phyloP scores from a whole-genome alignment of 2,888 invertebrate species.

The Euzetes globulus region DNA sequence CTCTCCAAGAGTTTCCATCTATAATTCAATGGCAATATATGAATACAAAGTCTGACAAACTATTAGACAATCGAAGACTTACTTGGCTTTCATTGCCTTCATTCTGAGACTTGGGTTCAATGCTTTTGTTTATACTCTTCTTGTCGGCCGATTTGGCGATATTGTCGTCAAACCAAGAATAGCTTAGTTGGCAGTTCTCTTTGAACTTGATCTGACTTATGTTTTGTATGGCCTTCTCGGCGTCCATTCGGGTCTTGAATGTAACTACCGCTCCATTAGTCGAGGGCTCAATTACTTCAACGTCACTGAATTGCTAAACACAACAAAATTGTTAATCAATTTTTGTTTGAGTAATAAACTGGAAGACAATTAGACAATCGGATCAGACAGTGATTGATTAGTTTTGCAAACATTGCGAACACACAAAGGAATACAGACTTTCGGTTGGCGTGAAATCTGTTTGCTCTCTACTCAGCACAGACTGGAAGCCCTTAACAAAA shows the following conservation, averaged over 20 bases:
- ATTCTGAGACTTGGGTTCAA: not conserved
- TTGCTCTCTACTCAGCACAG: not conserved
- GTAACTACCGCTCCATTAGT: slow-evolving; percentile 68
- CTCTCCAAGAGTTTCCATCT: slow-evolving; percentile 2
- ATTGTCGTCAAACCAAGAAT: slow-evolving; percentile 32
- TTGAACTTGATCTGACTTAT: slow-evolving; percentile 24
- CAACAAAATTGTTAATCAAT: slow-evolving; percentile 34
- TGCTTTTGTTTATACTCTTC: not conserved
- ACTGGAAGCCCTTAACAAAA: not conserved
- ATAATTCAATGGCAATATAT: not conserved
- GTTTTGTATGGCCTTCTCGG: slow-evolving; percentile 56
- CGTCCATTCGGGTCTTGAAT: slow-evolving; percentile 67
- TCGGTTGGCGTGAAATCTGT: slow-evolving; percentile 8
- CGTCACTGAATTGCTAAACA: slow-evolving; percentile 71
- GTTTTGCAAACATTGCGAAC: slow-evolving; percentile 21
- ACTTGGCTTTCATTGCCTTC: not conserved
- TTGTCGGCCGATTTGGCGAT: slow-evolving; percentile 10
- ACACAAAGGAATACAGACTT: not conserved
- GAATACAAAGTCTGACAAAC: not conserved
- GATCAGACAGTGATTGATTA: not conserved
- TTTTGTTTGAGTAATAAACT: not conserved
- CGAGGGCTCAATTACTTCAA: slow-evolving; percentile 68
- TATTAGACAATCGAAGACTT: not conserved
- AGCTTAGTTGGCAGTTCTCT: slow-evolving; percentile 19
- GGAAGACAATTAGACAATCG: not conserved